These are phyloP conservation scores for Lampropteryx suffumata DNA, from an alignment of 2,888 invertebrate species.

Conservation along the genomic window DNA sequence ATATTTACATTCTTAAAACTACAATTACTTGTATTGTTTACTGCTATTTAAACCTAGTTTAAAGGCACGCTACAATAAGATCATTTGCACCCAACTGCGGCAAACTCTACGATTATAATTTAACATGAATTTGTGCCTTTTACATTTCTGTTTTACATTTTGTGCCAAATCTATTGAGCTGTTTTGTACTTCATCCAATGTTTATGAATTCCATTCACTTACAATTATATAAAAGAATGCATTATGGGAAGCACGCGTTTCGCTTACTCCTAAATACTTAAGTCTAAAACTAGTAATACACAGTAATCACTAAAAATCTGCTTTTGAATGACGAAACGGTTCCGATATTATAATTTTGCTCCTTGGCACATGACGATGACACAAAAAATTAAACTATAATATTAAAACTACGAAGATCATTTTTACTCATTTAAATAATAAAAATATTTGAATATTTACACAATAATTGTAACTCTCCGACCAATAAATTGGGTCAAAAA, in stretches of 20 bases:
- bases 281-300: constrained; percentile 62
- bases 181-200: constrained; percentile 50
- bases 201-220: constrained; percentile 29
- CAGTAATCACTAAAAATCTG: constrained; percentile 49
- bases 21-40: constrained; percentile 55
- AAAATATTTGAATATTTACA: constrained; percentile 50
- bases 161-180: constrained; percentile 35
- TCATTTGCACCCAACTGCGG: constrained; percentile 29
- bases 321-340: constrained; percentile 40
- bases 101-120: constrained; percentile 9
- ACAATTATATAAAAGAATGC: constrained; percentile 30
- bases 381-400: constrained; percentile 57
- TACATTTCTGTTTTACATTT: constrained; percentile 24
- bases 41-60: constrained; percentile 52
- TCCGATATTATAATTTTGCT: constrained; percentile 53
- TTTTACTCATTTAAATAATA: constrained; percentile 65
- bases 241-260: constrained; percentile 75
- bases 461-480: constrained; percentile 33
- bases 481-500: not conserved
- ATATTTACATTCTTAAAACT: constrained; percentile 71
- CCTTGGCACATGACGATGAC: constrained; percentile 78
- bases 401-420: constrained; percentile 73
- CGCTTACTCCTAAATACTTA: constrained; percentile 59
- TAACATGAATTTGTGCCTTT: constrained; percentile 44
- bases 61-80: constrained; percentile 63